Evolutionary conservation across 2,888 invertebrate species (phyloP).

Genomic region (Brassicogethes aeneus): DNA sequence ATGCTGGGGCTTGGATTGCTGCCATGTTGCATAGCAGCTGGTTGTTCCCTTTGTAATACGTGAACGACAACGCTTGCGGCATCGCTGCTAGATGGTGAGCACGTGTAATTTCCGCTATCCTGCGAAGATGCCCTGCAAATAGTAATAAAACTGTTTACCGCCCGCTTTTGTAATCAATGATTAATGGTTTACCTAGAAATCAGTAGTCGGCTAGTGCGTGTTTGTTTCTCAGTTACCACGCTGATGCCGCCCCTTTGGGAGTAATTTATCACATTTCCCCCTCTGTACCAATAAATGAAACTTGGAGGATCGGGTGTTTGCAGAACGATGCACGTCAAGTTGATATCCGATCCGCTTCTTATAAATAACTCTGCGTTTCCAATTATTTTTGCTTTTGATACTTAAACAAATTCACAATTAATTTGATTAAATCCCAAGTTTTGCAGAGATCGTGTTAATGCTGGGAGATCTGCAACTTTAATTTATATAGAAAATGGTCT

Average conservation of each 20-base stretch:
- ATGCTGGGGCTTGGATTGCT: slow-evolving; percentile 20
- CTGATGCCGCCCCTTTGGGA: slow-evolving; percentile 78
- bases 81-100: slow-evolving; percentile 56
- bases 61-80: slow-evolving; percentile 50
- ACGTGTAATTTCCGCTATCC: slow-evolving; percentile 86
- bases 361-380: slow-evolving; percentile 80
- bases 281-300: slow-evolving; percentile 77
- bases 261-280: slow-evolving; percentile 73
- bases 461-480: no score
- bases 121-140: slow-evolving; percentile 69
- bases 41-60: slow-evolving; percentile 46
- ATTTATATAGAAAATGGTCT: no score
- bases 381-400: slow-evolving; percentile 81
- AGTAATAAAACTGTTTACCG: no score
- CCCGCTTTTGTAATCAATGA: no score
- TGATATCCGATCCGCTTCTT: slow-evolving; percentile 85
- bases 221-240: slow-evolving; percentile 77
- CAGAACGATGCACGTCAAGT: slow-evolving; percentile 79
- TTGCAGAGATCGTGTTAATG: no score
- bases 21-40: slow-evolving; percentile 42
- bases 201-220: slow-evolving; percentile 73
- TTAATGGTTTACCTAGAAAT: no score
- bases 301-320: slow-evolving; percentile 76
- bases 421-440: neutral
- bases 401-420: slow-evolving; percentile 43